Evolutionary conservation across 2,797 vertebrate genomes (phyloP).

Genomic region (Pseudochirops corinnae): DNA sequence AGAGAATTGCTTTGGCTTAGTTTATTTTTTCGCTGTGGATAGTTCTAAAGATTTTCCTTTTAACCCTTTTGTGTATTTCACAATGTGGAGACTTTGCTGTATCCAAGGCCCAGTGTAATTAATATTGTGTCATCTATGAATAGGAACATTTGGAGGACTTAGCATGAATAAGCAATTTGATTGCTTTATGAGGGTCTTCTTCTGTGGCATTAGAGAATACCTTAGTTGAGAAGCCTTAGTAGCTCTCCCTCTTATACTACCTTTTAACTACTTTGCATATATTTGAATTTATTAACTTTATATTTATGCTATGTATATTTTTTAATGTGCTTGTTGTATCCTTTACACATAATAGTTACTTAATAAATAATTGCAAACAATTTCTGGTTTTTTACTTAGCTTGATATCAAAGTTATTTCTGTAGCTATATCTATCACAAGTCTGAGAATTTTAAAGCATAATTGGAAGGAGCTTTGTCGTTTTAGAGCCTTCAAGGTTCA

Average conservation of each 20-base stretch:
- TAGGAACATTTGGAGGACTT: neutral
- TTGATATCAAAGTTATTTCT: neutral
- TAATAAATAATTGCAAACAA: neutral
- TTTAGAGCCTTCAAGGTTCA: neutral
- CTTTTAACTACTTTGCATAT: neutral
- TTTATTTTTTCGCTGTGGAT: neutral
- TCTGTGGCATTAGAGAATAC: neutral
- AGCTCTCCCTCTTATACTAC: neutral
- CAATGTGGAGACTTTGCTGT: neutral
- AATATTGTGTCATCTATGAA: neutral
- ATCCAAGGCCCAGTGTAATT: neutral
- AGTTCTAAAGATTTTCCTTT: neutral
- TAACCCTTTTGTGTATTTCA: neutral
- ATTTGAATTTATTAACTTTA: neutral
- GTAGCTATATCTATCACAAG: neutral
- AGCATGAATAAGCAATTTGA: neutral
- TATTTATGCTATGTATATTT: neutral
- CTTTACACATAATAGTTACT: neutral
- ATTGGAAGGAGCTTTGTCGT: neutral
- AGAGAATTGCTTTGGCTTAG: neutral
- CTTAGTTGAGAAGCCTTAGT: neutral
- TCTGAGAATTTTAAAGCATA: neutral
- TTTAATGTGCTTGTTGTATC: neutral
- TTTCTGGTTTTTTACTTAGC: neutral
- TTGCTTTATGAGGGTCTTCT: neutral